Percentiles rank a stretch among this genome's conserved stretches.
Evolutionary conservation across 35 echinoderm and acorn worm species (phyloP).

Genomic region (Eucidaris tribuloides): DNA sequence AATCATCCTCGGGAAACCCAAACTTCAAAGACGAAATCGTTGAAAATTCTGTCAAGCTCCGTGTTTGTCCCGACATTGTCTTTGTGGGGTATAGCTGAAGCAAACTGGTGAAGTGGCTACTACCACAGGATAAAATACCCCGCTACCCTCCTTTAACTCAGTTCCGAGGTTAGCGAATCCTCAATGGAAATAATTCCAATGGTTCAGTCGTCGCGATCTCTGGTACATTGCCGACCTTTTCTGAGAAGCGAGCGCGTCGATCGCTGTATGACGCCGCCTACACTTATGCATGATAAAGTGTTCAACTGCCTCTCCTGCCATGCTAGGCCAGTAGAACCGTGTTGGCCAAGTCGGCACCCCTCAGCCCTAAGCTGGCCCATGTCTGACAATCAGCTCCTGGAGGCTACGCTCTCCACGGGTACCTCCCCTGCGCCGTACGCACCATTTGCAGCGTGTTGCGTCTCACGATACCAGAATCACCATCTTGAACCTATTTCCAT

Average conservation of each 20-base stretch:
- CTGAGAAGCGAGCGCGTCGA: background rate
- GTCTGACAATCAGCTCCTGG: too few species aligned
- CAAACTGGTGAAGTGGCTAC: too few species aligned
- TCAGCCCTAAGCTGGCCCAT: too few species aligned
- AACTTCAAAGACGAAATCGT: constrained; percentile 33
- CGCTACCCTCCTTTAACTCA: constrained; percentile 34
- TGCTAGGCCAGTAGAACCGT: constrained; percentile 40
- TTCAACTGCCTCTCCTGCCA: constrained; percentile 34
- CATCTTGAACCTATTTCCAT: background rate
- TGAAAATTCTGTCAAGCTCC: constrained; percentile 9
- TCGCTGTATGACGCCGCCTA: constrained; percentile 8
- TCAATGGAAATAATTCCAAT: constrained; percentile 59
- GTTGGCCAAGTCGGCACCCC: too few species aligned
- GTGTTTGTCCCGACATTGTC: constrained; percentile 14
- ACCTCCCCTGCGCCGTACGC: too few species aligned
- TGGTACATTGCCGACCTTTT: constrained; percentile 27
- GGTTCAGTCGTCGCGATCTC: constrained; percentile 26
- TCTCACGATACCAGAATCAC: background rate
- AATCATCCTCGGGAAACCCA: constrained; percentile 42
- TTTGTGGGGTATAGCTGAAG: constrained; percentile 57
- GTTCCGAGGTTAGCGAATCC: constrained; percentile 73
- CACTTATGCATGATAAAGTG: constrained; percentile 7
- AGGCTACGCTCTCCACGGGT: too few species aligned
- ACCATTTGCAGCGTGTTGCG: background rate
- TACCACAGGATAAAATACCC: too few species aligned